These are phyloP conservation scores for Chloroceryle amazona DNA, from an alignment of 2,797 vertebrate species.

Conservation along the genomic window DNA sequence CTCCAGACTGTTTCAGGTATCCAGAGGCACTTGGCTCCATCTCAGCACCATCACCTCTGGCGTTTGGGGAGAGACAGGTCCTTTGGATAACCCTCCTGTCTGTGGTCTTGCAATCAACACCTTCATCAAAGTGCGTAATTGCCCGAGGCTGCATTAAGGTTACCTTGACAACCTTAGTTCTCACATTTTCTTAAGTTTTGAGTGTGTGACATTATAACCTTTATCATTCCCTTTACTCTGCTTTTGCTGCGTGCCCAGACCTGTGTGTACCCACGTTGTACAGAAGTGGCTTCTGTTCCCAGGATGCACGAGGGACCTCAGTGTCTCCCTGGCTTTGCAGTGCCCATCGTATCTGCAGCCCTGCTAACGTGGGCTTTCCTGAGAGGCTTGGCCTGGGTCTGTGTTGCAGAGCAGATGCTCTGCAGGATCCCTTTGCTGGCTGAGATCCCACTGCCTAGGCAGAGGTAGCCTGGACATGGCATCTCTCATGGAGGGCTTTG, in stretches of 20 bases:
- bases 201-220: neutral
- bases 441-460: neutral
- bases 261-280: rapidly evolving
- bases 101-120: neutral
- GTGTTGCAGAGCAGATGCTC: neutral
- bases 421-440: neutral
- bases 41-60: neutral
- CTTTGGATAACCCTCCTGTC: neutral
- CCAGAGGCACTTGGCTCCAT: neutral
- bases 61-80: neutral
- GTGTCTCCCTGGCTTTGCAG: neutral
- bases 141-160: neutral
- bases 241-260: neutral
- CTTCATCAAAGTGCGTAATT: neutral
- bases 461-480: neutral
- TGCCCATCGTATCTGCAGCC: rapidly evolving
- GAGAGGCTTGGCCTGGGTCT: neutral
- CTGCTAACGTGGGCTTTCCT: neutral
- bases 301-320: neutral
- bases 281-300: rapidly evolving
- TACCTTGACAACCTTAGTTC: neutral
- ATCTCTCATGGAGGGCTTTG: rapidly evolving
- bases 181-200: neutral
- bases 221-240: neutral
- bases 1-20: neutral